These are phyloP conservation scores for Morelia viridis DNA, from an alignment of 2,797 vertebrate genomes.

Conservation along the genomic window DNA sequence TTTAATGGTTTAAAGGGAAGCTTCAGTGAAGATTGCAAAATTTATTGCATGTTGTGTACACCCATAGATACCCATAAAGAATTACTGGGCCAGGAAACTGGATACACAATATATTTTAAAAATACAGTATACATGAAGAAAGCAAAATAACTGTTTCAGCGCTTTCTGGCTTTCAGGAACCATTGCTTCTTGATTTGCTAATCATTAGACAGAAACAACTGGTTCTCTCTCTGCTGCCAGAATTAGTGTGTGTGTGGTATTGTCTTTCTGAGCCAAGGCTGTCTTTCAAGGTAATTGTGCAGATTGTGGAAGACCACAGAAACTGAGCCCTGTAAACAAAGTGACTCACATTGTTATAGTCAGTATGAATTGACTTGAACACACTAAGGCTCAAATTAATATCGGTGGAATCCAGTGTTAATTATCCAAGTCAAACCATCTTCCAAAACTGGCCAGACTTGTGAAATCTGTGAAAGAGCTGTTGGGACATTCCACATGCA, in stretches of 20 bases:
- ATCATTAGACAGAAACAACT: not conserved
- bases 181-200: constrained; percentile 1
- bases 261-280: constrained; percentile 15
- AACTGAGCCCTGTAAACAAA: not conserved
- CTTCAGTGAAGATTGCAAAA: not conserved
- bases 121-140: not conserved
- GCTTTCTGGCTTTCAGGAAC: constrained; percentile 19
- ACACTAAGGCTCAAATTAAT: not conserved
- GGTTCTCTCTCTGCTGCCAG: not conserved
- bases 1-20: not conserved
- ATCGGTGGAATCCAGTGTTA: not conserved
- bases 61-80: not conserved
- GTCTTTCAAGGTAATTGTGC: not conserved
- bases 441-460: not conserved
- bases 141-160: not conserved
- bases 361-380: not conserved
- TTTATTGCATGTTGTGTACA: not conserved
- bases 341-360: not conserved
- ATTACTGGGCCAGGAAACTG: not conserved
- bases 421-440: not conserved
- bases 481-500: not conserved
- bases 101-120: not conserved
- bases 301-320: not conserved
- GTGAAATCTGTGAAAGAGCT: not conserved
- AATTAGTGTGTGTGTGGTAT: not conserved